Percentiles rank a stretch among this genome's conserved stretches.
Evolutionary conservation across 2,888 invertebrate genomes (phyloP).

Genomic region (Ectemnius cavifrons): DNA sequence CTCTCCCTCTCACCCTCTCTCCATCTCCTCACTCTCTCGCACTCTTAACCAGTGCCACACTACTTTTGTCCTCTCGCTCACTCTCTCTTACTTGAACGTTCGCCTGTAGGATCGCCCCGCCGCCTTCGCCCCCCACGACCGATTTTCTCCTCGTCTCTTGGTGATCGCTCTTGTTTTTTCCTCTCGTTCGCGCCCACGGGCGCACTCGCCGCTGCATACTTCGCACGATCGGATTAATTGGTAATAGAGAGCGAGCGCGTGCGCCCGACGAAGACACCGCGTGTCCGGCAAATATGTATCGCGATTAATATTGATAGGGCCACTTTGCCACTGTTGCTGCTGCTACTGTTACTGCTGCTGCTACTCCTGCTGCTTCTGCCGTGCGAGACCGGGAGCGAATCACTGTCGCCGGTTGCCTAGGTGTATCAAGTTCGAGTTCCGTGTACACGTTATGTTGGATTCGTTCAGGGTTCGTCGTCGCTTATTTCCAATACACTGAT

Average conservation of each 20-base stretch:
- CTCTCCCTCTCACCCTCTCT: conserved; percentile 24
- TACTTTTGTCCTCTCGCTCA: conserved; percentile 33
- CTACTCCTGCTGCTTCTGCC: no score
- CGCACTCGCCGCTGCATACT: conserved; percentile 73
- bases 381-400: no score
- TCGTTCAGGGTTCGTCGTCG: no score
- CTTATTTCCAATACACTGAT: no score
- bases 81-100: conserved; percentile 24
- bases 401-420: no score
- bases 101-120: no score
- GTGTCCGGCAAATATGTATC: conserved; percentile 67
- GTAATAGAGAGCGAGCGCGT: conserved; percentile 69
- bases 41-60: conserved; percentile 13
- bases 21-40: conserved; percentile 25
- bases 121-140: conserved; percentile 13
- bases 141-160: conserved; percentile 27
- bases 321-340: conserved; percentile 65
- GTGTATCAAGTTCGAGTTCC: no score
- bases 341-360: no score
- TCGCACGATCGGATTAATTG: conserved; percentile 77
- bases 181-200: conserved; percentile 46
- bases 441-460: no score
- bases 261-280: conserved; percentile 61
- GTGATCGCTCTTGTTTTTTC: conserved; percentile 30
- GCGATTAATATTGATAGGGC: conserved; percentile 75